Evolutionary conservation across 64 coral and sea anemone species (phyloP).

Genomic region (Anthopleura sola): DNA sequence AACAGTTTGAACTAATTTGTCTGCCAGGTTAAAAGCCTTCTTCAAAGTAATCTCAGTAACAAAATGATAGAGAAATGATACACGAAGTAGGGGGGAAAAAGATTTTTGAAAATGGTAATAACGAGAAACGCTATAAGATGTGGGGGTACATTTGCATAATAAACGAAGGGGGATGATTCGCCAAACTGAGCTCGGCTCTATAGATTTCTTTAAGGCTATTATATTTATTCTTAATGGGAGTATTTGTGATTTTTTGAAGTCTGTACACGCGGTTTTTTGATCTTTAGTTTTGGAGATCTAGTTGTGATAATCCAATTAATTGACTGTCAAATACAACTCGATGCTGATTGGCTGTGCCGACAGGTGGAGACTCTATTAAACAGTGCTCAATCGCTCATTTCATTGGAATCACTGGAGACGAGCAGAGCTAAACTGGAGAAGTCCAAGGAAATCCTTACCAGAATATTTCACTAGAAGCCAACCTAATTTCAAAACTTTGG

Average conservation of each 20-base stretch:
- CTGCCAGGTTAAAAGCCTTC: background rate
- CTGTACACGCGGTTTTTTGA: conserved; percentile 73
- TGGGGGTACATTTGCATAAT: background rate
- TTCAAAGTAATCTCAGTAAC: background rate
- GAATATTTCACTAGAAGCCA: background rate
- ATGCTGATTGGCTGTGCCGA: conserved; percentile 73
- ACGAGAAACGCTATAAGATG: background rate
- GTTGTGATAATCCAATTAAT: conserved; percentile 99
- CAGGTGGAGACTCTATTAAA: conserved; percentile 98
- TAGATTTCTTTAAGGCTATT: background rate
- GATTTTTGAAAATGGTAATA: background rate
- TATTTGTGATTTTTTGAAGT: conserved; percentile 49
- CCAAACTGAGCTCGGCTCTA: background rate
- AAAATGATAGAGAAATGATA: background rate
- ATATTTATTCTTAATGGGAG: conserved; percentile 37
- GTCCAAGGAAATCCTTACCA: background rate
- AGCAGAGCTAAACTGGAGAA: conserved; percentile 18
- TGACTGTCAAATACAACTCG: conserved; percentile 84
- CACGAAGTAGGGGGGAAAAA: background rate
- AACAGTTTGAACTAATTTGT: background rate
- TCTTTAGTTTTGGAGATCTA: conserved; percentile 78
- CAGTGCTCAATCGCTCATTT: conserved; percentile 79
- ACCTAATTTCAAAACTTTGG: background rate
- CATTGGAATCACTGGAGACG: conserved; percentile 43
- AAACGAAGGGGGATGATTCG: background rate